Evolutionary conservation across 2,888 invertebrate species (phyloP), one percentile per base, ranked within the genome.

Genomic region (Ctena decussata): DNA sequence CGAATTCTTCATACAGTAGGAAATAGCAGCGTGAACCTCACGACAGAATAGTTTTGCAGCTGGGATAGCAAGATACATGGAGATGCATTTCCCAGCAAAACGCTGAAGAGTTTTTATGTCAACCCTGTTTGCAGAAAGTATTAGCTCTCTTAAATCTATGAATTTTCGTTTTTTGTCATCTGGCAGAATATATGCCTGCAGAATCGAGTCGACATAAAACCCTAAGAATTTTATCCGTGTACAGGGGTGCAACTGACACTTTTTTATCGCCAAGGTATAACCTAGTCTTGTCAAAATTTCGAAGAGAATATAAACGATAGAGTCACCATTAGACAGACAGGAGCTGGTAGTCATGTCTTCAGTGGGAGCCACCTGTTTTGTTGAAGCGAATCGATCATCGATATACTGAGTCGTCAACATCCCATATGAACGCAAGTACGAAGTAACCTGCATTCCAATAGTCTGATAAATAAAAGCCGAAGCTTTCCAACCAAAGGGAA

Each of bases 401-500:
- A 81, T 85, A 44, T 81, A 81, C 44, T 46, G 35, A 0, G 74
- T 35, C 8, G 15, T 27, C 27, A 73, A 41, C 0, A 77, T 70
- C 3, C 77, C 80, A 24, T 77, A n/a, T 5, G 24, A 0, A 15
- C 80, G 12, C 44, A 57, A 73, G 32, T 80, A 80, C 0, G 60
- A 39, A 15, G 44, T 44, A 27, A 72, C 32, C 15, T 35, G 49
- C 32, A 80, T 32, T 24, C 39, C 65, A 18, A 60, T 72, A 6
- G 80, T 24, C 0, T 82, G 75, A 41, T 82, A 85, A 57, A 82
- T 53, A 60, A 35, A 79, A 6, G 85, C 76, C 65, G 71, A 69
- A 1, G 77, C 65, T 57, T 86, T 86, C 32, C 76, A 80, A 8
- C 85, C 85, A 60, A 85, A 85, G 1, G 46, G 76, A 18, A 85